Conservation (phyloP, 2,113 vertebrate species). For the Neopipo cinnamomea region DNA sequence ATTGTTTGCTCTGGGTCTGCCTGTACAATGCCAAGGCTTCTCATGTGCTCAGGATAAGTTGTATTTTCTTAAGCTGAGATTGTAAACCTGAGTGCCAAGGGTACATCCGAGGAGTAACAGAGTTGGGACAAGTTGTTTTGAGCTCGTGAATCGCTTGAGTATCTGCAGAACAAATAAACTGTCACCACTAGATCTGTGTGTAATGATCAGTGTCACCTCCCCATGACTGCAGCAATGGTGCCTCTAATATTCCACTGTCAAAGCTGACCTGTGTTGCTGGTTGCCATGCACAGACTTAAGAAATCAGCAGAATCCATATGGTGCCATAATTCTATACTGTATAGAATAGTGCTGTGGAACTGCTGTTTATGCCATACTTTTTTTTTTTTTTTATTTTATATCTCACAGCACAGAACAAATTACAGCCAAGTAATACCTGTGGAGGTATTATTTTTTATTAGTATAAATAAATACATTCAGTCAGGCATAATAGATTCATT, state of each 20-base stretch:
- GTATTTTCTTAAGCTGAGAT: neutral
- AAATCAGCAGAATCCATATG: neutral
- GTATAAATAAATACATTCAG: slow-evolving; percentile 37
- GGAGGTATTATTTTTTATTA: slow-evolving; percentile 40
- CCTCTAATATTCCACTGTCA: neutral
- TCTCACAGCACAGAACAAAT: slow-evolving; percentile 17
- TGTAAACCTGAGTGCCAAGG: neutral
- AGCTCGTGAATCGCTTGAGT: rapidly evolving
- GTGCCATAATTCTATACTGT: neutral
- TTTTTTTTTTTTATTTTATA: neutral
- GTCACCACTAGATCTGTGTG: neutral
- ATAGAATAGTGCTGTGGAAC: neutral
- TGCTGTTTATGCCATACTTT: neutral
- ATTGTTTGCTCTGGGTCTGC: neutral
- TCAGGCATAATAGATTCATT: slow-evolving; percentile 40
- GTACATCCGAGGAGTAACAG: neutral
- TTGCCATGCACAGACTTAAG: neutral
- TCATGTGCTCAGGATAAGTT: neutral
- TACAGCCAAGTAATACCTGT: neutral
- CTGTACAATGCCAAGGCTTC: neutral
- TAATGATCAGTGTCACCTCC: neutral
- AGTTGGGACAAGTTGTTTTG: neutral
- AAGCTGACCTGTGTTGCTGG: neutral
- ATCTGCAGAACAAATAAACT: neutral
- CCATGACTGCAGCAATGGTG: neutral